These are phyloP conservation scores for Papilio dardanus DNA, from an alignment of 1,140 invertebrate genomes.

Conservation along the genomic window DNA sequence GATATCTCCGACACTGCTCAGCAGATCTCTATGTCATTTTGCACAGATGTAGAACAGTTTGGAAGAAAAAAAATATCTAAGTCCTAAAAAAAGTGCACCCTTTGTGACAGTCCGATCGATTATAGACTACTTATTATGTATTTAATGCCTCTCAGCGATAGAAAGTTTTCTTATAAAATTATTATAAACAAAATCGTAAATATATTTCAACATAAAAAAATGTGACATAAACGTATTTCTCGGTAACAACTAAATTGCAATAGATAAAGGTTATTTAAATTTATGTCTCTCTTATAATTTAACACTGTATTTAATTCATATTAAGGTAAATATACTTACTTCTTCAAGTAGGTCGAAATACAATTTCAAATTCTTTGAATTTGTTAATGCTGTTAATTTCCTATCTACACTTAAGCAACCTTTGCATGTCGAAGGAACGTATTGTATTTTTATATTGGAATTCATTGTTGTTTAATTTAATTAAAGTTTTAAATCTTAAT, in stretches of 20 bases:
- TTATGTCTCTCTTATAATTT: not conserved
- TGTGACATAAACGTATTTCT: not conserved
- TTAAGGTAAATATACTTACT: slow-evolving; percentile 30
- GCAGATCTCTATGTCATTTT: too few relatives aligned
- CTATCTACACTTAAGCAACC: slow-evolving; percentile 56
- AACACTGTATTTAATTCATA: not conserved
- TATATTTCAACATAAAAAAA: too few relatives aligned
- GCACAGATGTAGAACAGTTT: too few relatives aligned
- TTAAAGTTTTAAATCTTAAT: not conserved
- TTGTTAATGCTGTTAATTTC: slow-evolving; percentile 40
- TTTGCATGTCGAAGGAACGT: slow-evolving; percentile 43
- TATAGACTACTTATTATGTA: too few relatives aligned
- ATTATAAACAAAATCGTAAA: too few relatives aligned
- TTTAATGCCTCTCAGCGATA: too few relatives aligned
- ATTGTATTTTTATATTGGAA: not conserved
- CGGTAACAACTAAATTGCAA: not conserved
- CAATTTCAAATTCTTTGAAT: slow-evolving; percentile 39
- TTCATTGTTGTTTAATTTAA: slow-evolving; percentile 18
- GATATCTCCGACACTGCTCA: too few relatives aligned
- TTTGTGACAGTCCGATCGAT: too few relatives aligned
- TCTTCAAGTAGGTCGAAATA: slow-evolving; percentile 45
- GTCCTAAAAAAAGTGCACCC: too few relatives aligned
- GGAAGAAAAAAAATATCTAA: too few relatives aligned
- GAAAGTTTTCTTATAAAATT: too few relatives aligned
- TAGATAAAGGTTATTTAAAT: not conserved